phyloP scores from a whole-genome alignment of 2,113 vertebrate species.

The Neopipo cinnamomea region DNA sequence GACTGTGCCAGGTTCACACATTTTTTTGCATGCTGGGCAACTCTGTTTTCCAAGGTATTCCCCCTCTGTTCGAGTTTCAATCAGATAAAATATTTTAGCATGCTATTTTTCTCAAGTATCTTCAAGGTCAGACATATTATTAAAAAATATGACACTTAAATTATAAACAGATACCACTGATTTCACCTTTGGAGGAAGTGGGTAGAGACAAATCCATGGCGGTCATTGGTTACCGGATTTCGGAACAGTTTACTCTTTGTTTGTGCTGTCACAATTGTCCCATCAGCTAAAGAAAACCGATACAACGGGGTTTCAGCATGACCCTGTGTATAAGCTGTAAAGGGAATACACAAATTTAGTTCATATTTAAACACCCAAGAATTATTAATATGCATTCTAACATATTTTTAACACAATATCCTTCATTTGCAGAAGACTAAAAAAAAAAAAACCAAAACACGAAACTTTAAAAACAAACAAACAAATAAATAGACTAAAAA shows the following conservation, averaged over 20 bases:
- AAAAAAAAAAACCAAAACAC: too few relatives aligned
- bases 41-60: background rate
- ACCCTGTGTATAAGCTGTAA: conserved; percentile 86
- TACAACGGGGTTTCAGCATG: conserved; percentile 93
- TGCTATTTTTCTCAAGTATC: background rate
- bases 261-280: conserved; percentile 92
- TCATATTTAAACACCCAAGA: background rate
- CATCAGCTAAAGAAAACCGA: conserved; percentile 93
- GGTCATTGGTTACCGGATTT: conserved; percentile 87
- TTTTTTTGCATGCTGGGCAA: background rate
- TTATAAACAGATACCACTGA: background rate
- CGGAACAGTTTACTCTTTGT: conserved; percentile 92
- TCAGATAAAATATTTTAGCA: background rate
- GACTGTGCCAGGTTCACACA: background rate
- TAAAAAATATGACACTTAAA: background rate
- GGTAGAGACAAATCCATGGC: conserved; percentile 89
- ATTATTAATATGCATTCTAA: background rate
- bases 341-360: background rate
- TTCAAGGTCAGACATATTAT: background rate
- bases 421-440: background rate
- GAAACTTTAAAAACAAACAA: background rate
- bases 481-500: background rate
- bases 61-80: background rate
- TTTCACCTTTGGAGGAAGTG: conserved; percentile 93
- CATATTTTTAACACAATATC: background rate